Conservation (phyloP, 2,113 vertebrate genomes). For the Tenrec ecaudatus region DNA sequence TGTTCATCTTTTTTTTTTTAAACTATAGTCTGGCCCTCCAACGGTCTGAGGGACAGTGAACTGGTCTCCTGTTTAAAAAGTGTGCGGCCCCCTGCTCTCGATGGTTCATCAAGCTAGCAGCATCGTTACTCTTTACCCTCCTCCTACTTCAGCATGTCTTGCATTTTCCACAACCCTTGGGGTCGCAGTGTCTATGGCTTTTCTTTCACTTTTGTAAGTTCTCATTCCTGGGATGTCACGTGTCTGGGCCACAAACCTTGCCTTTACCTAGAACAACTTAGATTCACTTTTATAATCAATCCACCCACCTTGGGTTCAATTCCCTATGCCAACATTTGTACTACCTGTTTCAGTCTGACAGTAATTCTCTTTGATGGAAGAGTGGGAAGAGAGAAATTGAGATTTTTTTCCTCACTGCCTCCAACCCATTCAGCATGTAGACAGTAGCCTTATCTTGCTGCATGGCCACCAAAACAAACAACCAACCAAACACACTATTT, state of each 20-base stretch:
- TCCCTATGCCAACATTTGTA: neutral
- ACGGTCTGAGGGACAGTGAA: too few relatives aligned
- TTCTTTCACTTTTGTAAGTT: neutral
- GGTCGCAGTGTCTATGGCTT: neutral
- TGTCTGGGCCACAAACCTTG: neutral
- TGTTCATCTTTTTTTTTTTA: too few relatives aligned
- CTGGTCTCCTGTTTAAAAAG: too few relatives aligned
- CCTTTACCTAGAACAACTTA: constrained; percentile 29
- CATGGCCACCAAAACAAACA: neutral
- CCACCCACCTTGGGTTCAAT: neutral
- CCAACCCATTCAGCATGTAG: neutral
- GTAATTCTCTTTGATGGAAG: neutral
- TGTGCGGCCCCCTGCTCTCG: too few relatives aligned
- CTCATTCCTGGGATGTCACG: neutral
- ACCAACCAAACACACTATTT: neutral
- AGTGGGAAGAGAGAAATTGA: neutral
- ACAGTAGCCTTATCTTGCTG: neutral
- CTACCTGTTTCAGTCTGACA: constrained; percentile 47
- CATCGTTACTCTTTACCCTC: neutral
- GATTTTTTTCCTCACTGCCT: neutral
- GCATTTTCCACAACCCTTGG: neutral
- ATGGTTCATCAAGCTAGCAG: neutral
- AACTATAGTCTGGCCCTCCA: too few relatives aligned
- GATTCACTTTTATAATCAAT: constrained; percentile 29
- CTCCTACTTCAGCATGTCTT: neutral